Percentiles rank a stretch among this genome's conserved stretches.
phyloP scores from a whole-genome alignment of 1,140 invertebrate genomes.

The Neodiprion fabricii region DNA sequence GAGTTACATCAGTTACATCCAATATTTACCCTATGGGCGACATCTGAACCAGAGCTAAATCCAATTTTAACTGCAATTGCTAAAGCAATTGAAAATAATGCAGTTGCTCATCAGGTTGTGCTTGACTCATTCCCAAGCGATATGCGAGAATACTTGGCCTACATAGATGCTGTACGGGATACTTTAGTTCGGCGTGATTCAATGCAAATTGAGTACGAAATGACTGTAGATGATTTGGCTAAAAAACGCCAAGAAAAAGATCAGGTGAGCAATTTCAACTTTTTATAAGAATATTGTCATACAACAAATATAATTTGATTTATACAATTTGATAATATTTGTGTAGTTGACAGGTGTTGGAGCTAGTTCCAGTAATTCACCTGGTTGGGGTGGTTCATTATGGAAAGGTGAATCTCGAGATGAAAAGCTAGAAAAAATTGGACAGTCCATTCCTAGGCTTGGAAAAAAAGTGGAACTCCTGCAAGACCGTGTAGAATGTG shows the following conservation, averaged over 20 bases:
- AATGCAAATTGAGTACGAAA: conserved; percentile 75
- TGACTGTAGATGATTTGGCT: conserved; percentile 69
- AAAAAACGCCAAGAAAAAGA: conserved; percentile 71
- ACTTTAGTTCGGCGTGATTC: conserved; percentile 71
- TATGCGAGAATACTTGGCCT: conserved; percentile 74
- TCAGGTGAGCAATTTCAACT: conserved; percentile 59
- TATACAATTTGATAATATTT: conserved; percentile 22
- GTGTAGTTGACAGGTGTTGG: conserved; percentile 45
- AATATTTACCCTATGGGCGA: conserved; percentile 64
- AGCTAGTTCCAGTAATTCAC: conserved; percentile 37
- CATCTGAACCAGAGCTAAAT: conserved; percentile 62
- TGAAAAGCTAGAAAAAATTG: conserved; percentile 66
- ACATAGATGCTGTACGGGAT: conserved; percentile 74
- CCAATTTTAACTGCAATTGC: conserved; percentile 61
- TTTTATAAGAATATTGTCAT: conserved; percentile 8
- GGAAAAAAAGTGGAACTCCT: conserved; percentile 65
- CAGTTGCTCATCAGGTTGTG: conserved; percentile 62
- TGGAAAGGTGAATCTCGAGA: conserved; percentile 66
- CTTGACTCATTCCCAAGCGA: conserved; percentile 61
- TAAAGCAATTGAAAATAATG: conserved; percentile 60
- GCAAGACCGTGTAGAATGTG: conserved; percentile 74
- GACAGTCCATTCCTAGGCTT: conserved; percentile 62
- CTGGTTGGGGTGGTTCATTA: conserved; percentile 60
- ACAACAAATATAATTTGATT: conserved; percentile 9
- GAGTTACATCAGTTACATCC: conserved; percentile 67